Base-by-base conservation (phyloP, 2,888 invertebrate species). In the Disparrhopalites patrizii region DNA sequence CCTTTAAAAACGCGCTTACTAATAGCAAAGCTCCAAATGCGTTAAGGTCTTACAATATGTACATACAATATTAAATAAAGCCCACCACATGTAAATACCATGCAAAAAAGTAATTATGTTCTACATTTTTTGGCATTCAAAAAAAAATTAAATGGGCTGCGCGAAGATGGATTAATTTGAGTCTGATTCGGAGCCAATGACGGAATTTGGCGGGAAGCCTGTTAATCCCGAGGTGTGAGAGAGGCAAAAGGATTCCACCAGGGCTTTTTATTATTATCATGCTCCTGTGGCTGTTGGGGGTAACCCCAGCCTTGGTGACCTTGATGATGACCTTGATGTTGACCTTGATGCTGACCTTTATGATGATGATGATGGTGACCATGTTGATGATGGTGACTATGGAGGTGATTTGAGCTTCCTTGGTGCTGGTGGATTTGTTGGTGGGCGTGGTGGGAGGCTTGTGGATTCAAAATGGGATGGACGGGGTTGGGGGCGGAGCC, bases 221-320 rank as follows among this genome's bases (percentile, higher is more conserved):
- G 50, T 15, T 15, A 52, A 36, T 52, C 51, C 27, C 55, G 15
- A 1, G 54, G 52, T 20, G 63, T 55, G 1, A 47, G 38, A 8
- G 63, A 31, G 5, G 66, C 68, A 56, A 70, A 70, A 3, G 70
- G 69, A 65, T 70, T 70, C 72, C 72, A 70, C 70, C 70, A 70
- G 0, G 67, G 62, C 15, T 67, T 69, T 43, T 67, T 69, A 20
- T 67, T 58, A 30, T 25, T 27, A 20, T 56, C 33, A 51, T 61
- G 60, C 25, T 23, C 25, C 18, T 60, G n/a, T n/a, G n/a, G 60
- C 27, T 60, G 60, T 28, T 47, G 60, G 47, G 8, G 10, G 28
- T 60, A 50, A 28, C 30, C 23, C 27, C 30, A 31, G 8, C 52
- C 57, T 8, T 54, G 50, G 25, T 51, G 30, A 8, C n/a, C 23